Evolutionary conservation across 2,888 invertebrate species (phyloP), one percentile per base, ranked within the genome.

Genomic region (Zonitis immaculata): DNA sequence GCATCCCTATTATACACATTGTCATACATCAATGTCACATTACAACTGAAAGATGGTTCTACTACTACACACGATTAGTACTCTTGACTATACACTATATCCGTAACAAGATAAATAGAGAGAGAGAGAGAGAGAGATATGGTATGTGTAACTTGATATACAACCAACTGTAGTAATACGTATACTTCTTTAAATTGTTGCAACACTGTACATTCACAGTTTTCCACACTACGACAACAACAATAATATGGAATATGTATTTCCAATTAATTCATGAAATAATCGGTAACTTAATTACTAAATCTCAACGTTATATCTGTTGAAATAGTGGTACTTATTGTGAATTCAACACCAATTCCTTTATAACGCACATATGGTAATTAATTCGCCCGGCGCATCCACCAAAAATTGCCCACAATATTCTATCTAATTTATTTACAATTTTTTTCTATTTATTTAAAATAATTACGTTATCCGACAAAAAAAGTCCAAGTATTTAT

Each of bases 41-140:
- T 53, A 46, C 49, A 20, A 43, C 49, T 45, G 44, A 53, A 53
- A 49, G 53, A 53, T 53, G 53, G 53, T 39, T 39, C 45, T 49
- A 49, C 53, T n/a, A n/a, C n/a, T n/a, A 53, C 52, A 52, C 53
- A 53, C 53, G 53, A 53, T 53, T 53, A 53, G 53, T 53, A 27
- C 27, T 8, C 4, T 7, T 2, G 3, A 35, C 16, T 18, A 14
- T 35, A 14, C 14, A 35, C 35, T 4, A 7, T n/a, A 11, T 9
- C 9, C 9, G 7, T 35, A 35, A 16, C 3, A 35, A 35, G 35
- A 16, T 16, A 2, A 35, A 35, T 1, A 18, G 18, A 18, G 35
- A n/a, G n/a, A n/a, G n/a, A n/a, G n/a, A n/a, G n/a, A n/a, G n/a
- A n/a, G n/a, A n/a, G 9, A 49, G 49, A 52, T 48, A 52, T 48